Base-by-base conservation (phyloP, 2,888 invertebrate genomes). In the Gastracanthus pulcherrimus region DNA sequence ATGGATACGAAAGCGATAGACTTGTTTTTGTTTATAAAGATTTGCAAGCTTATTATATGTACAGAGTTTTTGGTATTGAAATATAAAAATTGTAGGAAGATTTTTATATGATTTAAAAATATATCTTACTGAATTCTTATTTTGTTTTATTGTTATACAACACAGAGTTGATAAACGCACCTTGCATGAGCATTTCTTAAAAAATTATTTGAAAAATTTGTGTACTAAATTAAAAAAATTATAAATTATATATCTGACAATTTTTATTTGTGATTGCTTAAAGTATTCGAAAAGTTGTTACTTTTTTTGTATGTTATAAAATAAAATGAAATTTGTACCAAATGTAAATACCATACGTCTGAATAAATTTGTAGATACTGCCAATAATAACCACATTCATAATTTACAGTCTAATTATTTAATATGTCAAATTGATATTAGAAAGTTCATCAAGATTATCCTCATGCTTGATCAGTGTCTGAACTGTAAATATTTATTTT, bases 1-100 rank as follows among this genome's bases (percentile, higher is more conserved):
- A 84, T 81, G 86, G 84, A 84, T 86, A 87, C 84, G 84, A 86
- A 86, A 85, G 76, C 62, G 81, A 84, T 64, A 71, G n/a, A 66
- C 36, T 76, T 75, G 64, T 77, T 81, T 77, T 81, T 72, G 55
- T 78, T 81, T 69, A 76, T 69, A 76, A 55, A 80, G 67, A 58
- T 74, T 76, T 77, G 38, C 45, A 62, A 76, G 71, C 36, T 78
- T 83, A 45, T 45, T 4, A 36, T 11, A 71, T 83, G 66, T 78
- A 80, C 58, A 76, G 78, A 82, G 71, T 71, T 6, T 80, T 82
- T 77, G 36, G 69, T 77, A 80, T 51, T 26, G 16, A 80, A 70
- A 64, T 74, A 70, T 23, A 64, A 66, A 78, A 69, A 23, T 72
- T 76, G 64, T 58, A 66, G 29, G 38, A 76, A 62, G 0, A 70